phyloP scores from a whole-genome alignment of 2,797 vertebrate species.

The Garrulus glandarius region DNA sequence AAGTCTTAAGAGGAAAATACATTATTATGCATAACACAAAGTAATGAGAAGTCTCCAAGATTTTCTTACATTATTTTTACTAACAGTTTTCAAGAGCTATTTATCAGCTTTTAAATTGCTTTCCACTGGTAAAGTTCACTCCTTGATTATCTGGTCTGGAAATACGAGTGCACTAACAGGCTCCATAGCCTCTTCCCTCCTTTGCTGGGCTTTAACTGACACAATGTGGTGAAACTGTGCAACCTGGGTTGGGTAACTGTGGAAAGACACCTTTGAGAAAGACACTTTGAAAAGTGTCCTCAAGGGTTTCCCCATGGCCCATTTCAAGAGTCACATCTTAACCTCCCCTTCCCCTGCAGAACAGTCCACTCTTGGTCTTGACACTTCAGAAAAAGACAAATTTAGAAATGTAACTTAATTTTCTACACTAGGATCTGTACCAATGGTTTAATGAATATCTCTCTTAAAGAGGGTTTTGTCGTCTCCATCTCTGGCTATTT shows the following conservation, averaged over 20 bases:
- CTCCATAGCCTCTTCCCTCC: not conserved
- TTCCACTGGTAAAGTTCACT: not conserved
- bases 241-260: not conserved
- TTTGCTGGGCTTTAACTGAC: not conserved
- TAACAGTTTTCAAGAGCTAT: not conserved
- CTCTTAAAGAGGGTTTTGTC: not conserved
- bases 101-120: not conserved
- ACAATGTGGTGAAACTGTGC: not conserved
- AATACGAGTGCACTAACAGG: not conserved
- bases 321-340: not conserved
- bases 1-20: not conserved
- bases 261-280: not conserved
- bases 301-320: not conserved
- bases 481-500: not conserved
- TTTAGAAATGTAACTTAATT: not conserved
- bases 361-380: not conserved
- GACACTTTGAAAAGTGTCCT: not conserved
- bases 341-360: not conserved
- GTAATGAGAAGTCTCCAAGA: not conserved
- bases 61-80: not conserved
- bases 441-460: not conserved
- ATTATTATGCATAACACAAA: not conserved
- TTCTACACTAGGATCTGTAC: not conserved
- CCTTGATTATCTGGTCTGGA: not conserved
- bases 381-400: not conserved